Conservation (phyloP, 2,888 invertebrate species). For the Dryocosmus kuriphilus region DNA sequence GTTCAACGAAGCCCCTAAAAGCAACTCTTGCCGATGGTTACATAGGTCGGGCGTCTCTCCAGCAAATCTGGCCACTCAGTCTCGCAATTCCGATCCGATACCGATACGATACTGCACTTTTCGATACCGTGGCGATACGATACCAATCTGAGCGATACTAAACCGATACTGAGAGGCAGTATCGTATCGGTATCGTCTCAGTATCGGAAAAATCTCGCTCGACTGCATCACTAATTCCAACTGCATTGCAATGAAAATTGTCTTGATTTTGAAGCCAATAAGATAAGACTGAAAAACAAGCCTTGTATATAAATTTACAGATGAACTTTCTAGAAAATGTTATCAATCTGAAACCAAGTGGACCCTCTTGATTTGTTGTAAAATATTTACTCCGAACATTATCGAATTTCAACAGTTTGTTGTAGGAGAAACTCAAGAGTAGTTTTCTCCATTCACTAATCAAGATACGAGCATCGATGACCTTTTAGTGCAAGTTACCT, state of each 20-base stretch:
- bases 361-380: background rate
- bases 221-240: too few species aligned
- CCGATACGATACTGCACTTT: too few species aligned
- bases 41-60: too few species aligned
- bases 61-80: too few species aligned
- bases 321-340: background rate
- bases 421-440: constrained; percentile 12
- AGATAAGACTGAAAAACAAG: background rate
- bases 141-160: too few species aligned
- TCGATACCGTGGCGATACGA: too few species aligned
- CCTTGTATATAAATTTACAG: background rate
- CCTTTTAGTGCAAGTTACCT: constrained; percentile 26
- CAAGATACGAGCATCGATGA: constrained; percentile 33
- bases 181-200: too few species aligned
- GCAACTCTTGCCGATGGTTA: too few species aligned
- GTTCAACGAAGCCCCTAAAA: too few species aligned
- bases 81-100: too few species aligned
- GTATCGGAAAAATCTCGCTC: too few species aligned
- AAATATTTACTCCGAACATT: constrained; percentile 2
- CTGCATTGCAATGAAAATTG: constrained; percentile 19
- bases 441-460: constrained; percentile 35
- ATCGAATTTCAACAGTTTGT: constrained; percentile 8
- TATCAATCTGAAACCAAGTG: background rate
- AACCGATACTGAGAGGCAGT: too few species aligned
- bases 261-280: constrained; percentile 6